phyloP scores from a whole-genome alignment of 2,113 vertebrate species.

The Burhinus bistriatus region DNA sequence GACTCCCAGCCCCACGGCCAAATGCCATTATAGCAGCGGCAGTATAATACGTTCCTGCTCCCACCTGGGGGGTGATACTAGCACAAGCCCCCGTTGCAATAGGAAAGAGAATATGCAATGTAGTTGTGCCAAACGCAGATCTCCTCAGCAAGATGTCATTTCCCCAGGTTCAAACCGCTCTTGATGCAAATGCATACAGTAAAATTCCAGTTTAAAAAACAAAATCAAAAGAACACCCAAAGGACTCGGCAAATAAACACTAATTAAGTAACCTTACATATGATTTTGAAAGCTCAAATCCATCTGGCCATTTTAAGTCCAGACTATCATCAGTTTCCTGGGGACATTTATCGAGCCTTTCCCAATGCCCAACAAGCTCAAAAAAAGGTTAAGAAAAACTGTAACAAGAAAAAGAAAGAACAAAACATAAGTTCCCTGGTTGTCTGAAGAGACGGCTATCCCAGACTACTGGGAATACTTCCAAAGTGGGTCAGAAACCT shows the following conservation, averaged over 20 bases:
- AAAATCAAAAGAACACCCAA: not conserved
- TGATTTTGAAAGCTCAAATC: not conserved
- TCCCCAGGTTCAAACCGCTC: not conserved
- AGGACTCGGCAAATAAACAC: not conserved
- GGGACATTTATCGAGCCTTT: not conserved
- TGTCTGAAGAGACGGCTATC: not conserved
- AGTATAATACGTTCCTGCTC: rapidly evolving
- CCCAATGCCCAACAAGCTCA: not conserved
- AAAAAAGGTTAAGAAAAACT: not conserved
- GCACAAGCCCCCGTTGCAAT: not conserved
- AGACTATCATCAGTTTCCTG: not conserved
- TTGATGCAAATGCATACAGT: not conserved
- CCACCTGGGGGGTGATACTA: not conserved
- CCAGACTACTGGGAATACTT: not conserved
- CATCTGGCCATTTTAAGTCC: not conserved
- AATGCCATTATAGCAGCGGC: not conserved
- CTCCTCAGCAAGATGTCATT: not conserved
- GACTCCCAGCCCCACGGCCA: not conserved
- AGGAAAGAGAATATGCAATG: not conserved
- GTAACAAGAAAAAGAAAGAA: not conserved
- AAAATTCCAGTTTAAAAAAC: not conserved
- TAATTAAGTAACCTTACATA: not conserved
- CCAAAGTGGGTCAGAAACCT: not conserved
- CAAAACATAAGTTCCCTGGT: not conserved
- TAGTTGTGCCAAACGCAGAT: not conserved